Evolutionary conservation across 2,113 vertebrate species (phyloP).

Genomic region (Rhinoderma darwinii): DNA sequence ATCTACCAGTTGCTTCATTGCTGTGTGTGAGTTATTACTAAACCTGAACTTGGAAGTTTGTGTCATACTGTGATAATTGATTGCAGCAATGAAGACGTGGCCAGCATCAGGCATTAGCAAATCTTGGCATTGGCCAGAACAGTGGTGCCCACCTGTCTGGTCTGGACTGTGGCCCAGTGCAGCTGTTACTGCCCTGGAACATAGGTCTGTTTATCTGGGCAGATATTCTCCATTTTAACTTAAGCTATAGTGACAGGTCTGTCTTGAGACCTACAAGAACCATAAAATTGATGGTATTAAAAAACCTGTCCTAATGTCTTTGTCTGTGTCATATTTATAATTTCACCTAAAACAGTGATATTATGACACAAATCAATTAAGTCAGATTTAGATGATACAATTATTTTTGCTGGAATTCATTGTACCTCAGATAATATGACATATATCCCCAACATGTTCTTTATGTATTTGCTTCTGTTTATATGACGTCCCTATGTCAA

Average conservation of each 20-base stretch:
- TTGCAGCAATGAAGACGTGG: neutral
- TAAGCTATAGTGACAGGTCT: constrained; percentile 32
- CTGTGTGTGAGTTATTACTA: constrained; percentile 61
- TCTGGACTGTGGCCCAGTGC: constrained; percentile 20
- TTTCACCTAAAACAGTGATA: neutral
- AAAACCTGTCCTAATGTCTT: neutral
- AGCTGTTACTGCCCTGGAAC: constrained; percentile 37
- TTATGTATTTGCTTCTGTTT: neutral
- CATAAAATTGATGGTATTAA: neutral
- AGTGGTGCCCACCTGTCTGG: constrained; percentile 23
- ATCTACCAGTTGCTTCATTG: neutral
- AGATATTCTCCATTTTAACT: constrained; percentile 35
- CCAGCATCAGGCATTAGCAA: neutral
- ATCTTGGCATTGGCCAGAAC: neutral
- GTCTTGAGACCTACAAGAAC: neutral
- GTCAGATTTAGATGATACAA: neutral
- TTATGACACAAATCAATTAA: neutral
- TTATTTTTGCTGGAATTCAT: neutral
- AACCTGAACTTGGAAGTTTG: constrained; percentile 4
- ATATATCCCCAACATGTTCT: neutral
- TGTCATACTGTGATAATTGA: neutral
- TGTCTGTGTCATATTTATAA: neutral
- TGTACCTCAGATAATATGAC: too few relatives aligned
- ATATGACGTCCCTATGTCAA: neutral
- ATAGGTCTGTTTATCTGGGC: constrained; percentile 42